A percentile compares a stretch with the other conserved stretches of the same genome.
Conservation (phyloP, 35 echinoderm and acorn worm genomes). For the Stichopus chloronotus region DNA sequence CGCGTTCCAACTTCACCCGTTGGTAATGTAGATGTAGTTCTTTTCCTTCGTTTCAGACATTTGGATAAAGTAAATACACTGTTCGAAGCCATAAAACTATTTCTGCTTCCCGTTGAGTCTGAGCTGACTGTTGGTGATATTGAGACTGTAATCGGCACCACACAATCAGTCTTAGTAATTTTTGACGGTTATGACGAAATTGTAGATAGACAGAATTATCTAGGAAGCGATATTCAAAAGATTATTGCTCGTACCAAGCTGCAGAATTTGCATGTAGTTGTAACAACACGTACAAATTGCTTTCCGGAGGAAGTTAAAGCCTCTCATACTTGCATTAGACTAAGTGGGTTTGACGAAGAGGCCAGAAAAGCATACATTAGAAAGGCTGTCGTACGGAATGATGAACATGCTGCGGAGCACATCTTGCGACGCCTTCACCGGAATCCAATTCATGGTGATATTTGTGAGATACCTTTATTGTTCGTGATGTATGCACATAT, state of each 20-base stretch:
- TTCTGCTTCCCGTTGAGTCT: neutral
- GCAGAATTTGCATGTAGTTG: neutral
- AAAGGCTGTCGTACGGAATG: neutral
- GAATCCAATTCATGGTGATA: neutral
- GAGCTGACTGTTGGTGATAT: neutral
- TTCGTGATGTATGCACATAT: slow-evolving; percentile 46
- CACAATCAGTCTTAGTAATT: slow-evolving; percentile 4
- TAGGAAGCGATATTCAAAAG: neutral
- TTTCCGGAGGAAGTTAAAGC: neutral
- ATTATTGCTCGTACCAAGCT: neutral
- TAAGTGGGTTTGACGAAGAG: slow-evolving; percentile 32
- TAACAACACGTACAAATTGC: neutral
- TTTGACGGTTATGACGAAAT: slow-evolving; percentile 36
- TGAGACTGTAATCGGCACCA: neutral
- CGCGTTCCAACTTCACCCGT: neutral
- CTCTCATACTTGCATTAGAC: neutral
- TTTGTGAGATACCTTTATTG: slow-evolving; percentile 7
- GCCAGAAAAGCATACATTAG: slow-evolving; percentile 18
- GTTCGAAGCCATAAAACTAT: slow-evolving; percentile 10
- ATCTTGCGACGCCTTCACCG: neutral
- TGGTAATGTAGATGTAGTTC: neutral
- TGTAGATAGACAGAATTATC: neutral
- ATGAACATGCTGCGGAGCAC: neutral
- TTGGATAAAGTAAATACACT: neutral
- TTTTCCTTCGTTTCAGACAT: slow-evolving; percentile 26